Evolutionary conservation across 2,797 vertebrate genomes (phyloP).

Genomic region (Crypturellus tataupa): DNA sequence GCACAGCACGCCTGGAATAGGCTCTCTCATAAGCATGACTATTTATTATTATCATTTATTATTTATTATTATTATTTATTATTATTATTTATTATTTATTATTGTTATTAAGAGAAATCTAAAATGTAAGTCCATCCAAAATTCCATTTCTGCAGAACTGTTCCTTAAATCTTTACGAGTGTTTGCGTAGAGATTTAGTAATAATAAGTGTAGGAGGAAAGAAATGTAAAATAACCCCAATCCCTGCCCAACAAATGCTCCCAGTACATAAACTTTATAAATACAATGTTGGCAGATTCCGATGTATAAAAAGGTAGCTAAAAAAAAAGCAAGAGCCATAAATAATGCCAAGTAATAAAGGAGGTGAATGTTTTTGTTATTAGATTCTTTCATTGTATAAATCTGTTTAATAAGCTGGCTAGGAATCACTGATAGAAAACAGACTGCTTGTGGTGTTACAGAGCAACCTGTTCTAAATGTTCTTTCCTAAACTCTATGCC

Average conservation of each 20-base stretch:
- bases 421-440: conserved; percentile 87
- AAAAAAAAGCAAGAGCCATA: conserved; percentile 81
- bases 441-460: conserved; percentile 85
- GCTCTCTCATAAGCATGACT: background rate
- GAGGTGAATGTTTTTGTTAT: conserved; percentile 86
- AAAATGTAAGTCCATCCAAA: background rate
- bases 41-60: conserved; percentile 5
- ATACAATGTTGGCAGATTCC: conserved; percentile 81
- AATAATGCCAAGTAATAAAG: conserved; percentile 88
- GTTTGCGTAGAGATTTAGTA: conserved; percentile 30
- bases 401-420: conserved; percentile 87
- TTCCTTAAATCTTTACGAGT: background rate
- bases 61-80: background rate
- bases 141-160: background rate
- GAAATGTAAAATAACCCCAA: conserved; percentile 52
- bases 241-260: conserved; percentile 69
- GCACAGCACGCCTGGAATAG: background rate
- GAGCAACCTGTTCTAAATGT: conserved; percentile 84
- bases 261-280: conserved; percentile 80
- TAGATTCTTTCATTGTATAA: conserved; percentile 88
- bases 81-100: background rate
- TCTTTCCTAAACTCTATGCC: conserved; percentile 75
- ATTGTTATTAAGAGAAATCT: background rate
- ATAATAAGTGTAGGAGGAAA: conserved; percentile 53
- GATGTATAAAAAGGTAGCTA: conserved; percentile 82